Base-by-base conservation (phyloP, 1,140 invertebrate species). In the Trichonephila clavipes region DNA sequence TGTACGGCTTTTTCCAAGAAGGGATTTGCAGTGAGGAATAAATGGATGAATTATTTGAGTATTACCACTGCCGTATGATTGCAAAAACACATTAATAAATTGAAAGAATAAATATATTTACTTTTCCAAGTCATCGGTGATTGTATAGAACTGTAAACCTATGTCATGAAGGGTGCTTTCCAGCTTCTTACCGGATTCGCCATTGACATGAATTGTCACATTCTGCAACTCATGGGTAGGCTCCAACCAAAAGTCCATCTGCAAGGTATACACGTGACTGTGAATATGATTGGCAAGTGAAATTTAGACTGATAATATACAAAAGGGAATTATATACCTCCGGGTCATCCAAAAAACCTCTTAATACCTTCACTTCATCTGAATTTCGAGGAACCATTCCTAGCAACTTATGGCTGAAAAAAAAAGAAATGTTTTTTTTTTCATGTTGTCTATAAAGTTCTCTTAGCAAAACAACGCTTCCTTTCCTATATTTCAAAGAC, bases 161-260 rank as follows among this genome's bases (percentile, higher is more conserved):
- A 72, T 81, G n/a, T 62, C 58, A 21, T 72, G 40, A 10, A 94
- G 90, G 5, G 40, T 59, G 0, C 40, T 58, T 40, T 92, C 90
- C 28, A 94, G 21, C 40, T 82, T 62, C n/a, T 61, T 5, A 0
- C 40, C 59, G 0, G 58, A 19, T 5, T 69, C 16, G 0, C 85
- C 85, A 2, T 90, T 28, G 0, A 92, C 51, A 19, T 92, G 94
- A 3, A 94, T 19, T 5, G 90, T 89, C 8, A 94, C 94, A 28
- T 94, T 94, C 72, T 94, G 69, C 82, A 92, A 40, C n/a, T 88
- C 94, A 1, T n/a, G 59, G 0, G 64, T 77, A 1, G 94, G 94
- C 44, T 94, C 94, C 44, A 69, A 69, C 94, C 94, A 94, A 21
- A 94, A 92, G 34, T 94, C 94, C 1, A 94, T 19, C 94, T 94